Conservation (phyloP, 37 sponge, comb jelly and placozoan genomes). For the Aphrocallistes beatrix region DNA sequence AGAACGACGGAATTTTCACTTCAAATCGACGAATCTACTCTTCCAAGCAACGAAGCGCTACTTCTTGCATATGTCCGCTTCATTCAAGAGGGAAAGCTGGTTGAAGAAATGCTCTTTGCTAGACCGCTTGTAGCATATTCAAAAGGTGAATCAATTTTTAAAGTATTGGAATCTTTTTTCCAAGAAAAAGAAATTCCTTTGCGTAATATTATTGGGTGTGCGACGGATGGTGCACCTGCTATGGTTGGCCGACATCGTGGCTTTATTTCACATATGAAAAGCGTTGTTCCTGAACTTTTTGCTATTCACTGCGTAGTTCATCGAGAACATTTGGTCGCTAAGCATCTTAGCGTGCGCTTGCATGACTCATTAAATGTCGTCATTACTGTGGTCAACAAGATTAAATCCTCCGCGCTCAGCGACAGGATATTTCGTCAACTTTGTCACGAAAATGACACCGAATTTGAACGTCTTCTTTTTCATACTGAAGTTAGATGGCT, state of each 20-base stretch:
- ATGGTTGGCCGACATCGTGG: neutral
- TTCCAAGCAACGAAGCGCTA: conserved; percentile 5
- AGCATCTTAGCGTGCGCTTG: conserved; percentile 4
- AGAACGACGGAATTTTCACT: conserved; percentile 10
- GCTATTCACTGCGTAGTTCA: conserved; percentile 10
- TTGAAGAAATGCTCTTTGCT: conserved; percentile 10
- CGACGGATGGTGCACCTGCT: neutral
- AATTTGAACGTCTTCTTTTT: neutral
- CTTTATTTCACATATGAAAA: neutral
- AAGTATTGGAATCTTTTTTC: neutral
- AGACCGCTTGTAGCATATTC: neutral
- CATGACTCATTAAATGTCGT: neutral
- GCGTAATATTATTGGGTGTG: neutral
- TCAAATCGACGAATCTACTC: neutral
- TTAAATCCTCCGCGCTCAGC: too few relatives aligned
- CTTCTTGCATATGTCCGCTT: conserved; percentile 3
- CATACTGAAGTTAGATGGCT: neutral
- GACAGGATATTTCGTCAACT: too few relatives aligned
- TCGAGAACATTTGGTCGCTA: conserved; percentile 1
- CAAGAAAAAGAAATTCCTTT: conserved; percentile 3
- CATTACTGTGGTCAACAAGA: neutral
- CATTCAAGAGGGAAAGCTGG: neutral
- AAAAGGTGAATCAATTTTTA: neutral
- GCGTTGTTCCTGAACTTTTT: neutral
- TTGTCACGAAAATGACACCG: neutral